Evolutionary conservation across 2,888 invertebrate genomes (phyloP).

Genomic region (Tiphia femorata): DNA sequence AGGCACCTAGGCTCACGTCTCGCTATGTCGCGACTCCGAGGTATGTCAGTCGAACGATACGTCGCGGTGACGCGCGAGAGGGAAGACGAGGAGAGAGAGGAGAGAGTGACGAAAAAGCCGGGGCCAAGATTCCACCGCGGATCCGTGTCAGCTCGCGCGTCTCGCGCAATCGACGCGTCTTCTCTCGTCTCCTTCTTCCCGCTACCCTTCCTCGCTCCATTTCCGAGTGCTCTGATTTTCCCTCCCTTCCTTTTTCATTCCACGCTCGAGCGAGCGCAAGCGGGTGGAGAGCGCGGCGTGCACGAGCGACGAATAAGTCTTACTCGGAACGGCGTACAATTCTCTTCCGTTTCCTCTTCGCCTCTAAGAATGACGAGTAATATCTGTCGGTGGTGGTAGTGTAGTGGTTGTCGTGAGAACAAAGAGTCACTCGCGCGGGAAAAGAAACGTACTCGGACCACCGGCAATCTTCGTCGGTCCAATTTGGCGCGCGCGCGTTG

Average conservation of each 20-base stretch:
- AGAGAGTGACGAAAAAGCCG: conserved; percentile 6
- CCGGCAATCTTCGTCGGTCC: conserved; percentile 43
- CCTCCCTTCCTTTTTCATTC: no score
- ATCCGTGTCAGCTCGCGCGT: not conserved
- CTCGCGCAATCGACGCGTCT: not conserved
- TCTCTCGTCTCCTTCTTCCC: not conserved
- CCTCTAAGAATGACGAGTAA: conserved; percentile 4
- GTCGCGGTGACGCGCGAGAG: no score
- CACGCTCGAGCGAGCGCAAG: no score
- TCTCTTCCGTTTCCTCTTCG: no score
- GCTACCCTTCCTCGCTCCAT: not conserved
- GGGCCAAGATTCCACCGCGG: conserved; percentile 8
- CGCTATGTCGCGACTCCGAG: conserved; percentile 20
- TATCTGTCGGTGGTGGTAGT: conserved; percentile 10
- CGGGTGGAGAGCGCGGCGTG: no score
- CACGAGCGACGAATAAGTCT: not conserved
- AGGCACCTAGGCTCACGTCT: conserved; percentile 25
- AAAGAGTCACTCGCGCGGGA: conserved; percentile 10
- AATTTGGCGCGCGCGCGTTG: conserved; percentile 43
- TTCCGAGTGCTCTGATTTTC: not conserved
- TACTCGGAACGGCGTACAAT: not conserved
- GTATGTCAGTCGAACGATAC: no score
- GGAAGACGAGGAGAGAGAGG: conserved; percentile 11
- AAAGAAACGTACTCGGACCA: conserved; percentile 14
- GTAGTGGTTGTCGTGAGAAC: no score